Evolutionary conservation across 2,113 vertebrate genomes (phyloP), one percentile per base, ranked within the genome.

Genomic region (Sorex araneus): DNA sequence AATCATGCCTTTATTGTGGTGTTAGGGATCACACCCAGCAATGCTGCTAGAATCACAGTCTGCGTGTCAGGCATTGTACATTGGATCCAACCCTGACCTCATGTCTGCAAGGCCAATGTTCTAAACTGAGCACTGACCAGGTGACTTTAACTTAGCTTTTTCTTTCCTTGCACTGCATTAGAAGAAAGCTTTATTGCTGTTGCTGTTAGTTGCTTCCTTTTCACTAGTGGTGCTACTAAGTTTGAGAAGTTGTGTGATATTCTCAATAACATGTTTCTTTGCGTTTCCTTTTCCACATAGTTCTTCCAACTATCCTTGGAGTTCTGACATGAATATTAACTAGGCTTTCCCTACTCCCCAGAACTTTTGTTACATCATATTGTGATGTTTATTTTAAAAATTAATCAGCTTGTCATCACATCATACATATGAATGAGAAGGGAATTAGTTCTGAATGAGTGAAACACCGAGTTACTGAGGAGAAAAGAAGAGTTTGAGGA

Each of bases 381-480:
- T 88, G 21, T 77, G 16, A 2, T 87, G 36, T 69, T 94, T 60
- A 36, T 47, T 83, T 90, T 90, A 79, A 86, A 79, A 92, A 60
- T 64, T 25, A 84, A 36, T 78, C 54, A 77, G 2, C 27, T 60
- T 87, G 60, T 67, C 34, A 27, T 75, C 15, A 10, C 82, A 45
- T 60, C 23, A 45, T 43, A 78, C 70, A 74, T 28, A 66, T 15
- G 47, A 70, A 34, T 78, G 32, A 27, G 6, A 82, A 79, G 57
- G 77, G 11, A 69, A 71, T 73, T n/a, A 71, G 7, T 21, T 50
- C 60, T 43, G 36, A 69, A 47, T 9, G 70, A 90, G 27, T 77
- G 78, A 69, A 92, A 40, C 2, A n/a, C 3, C 6, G 30, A 64
- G 57, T 90, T 34, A 50, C 23, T 30, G 36, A 54, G 25, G 28